Evolutionary conservation across 2,888 invertebrate species (phyloP).

Genomic region (Liopterus haemorrhoidalis): DNA sequence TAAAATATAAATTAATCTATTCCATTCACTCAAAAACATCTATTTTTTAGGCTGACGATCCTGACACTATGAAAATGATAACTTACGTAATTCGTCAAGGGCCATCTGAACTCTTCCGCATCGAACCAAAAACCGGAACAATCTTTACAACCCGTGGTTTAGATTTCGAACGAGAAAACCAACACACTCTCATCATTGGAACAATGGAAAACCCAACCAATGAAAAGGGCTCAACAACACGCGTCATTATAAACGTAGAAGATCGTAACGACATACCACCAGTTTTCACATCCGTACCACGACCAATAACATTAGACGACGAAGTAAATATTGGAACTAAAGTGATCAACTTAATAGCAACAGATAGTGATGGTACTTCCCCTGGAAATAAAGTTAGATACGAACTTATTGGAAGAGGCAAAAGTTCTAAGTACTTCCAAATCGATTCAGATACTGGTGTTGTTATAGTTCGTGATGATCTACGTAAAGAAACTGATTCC

Average conservation of each 20-base stretch:
- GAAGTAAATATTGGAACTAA: constrained; percentile 75
- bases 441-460: constrained; percentile 80
- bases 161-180: constrained; percentile 70
- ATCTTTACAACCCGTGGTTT: constrained; percentile 69
- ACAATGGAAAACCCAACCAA: constrained; percentile 75
- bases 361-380: constrained; percentile 77
- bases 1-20: background rate
- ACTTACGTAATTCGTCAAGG: constrained; percentile 80
- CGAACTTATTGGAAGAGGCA: constrained; percentile 74
- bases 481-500: constrained; percentile 78
- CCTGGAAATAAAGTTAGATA: constrained; percentile 77
- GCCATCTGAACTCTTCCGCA: constrained; percentile 72
- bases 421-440: constrained; percentile 78
- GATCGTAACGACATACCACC: constrained; percentile 87
- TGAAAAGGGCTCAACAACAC: constrained; percentile 65
- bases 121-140: constrained; percentile 73
- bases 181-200: constrained; percentile 71
- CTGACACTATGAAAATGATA: constrained; percentile 72
- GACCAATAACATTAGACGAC: constrained; percentile 78
- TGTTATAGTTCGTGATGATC: constrained; percentile 72
- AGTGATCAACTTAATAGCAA: constrained; percentile 71
- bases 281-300: constrained; percentile 74
- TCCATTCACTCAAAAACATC: background rate
- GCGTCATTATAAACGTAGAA: constrained; percentile 66
- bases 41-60: constrained; percentile 67